A percentile compares a stretch with the other conserved stretches of the same genome.
Conservation (phyloP, 92 coral and sea anemone genomes). For the Scolanthus callimorphus region DNA sequence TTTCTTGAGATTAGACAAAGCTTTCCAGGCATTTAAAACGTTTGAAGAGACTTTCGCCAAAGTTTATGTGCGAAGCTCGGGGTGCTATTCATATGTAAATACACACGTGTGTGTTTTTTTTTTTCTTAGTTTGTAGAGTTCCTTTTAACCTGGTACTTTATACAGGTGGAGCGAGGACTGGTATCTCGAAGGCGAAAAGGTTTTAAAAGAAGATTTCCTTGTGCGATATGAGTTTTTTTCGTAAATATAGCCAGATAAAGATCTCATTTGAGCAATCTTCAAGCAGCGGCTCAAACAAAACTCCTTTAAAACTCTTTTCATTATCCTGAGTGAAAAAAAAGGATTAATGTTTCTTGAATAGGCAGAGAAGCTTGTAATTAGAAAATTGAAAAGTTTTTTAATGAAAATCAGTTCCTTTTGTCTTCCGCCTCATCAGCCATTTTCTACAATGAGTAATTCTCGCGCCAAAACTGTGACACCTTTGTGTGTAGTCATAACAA, state of each 20-base stretch:
- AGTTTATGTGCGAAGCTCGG: not conserved
- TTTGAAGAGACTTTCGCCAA: not conserved
- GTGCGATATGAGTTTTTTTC: not conserved
- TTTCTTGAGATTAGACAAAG: no score
- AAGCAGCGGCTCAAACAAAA: not conserved
- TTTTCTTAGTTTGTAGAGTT: no score
- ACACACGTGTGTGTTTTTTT: not conserved
- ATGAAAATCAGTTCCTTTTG: not conserved
- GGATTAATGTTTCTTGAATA: no score
- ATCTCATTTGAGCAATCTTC: no score
- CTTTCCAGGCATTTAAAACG: no score
- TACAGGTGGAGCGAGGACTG: no score
- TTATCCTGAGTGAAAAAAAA: no score
- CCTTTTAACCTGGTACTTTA: no score
- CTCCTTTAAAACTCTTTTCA: no score
- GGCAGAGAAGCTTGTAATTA: not conserved
- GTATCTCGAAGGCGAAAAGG: not conserved
- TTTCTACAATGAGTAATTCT: constrained; percentile 7
- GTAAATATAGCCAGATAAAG: not conserved
- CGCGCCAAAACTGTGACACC: constrained; percentile 75
- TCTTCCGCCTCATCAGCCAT: not conserved
- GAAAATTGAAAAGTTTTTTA: not conserved
- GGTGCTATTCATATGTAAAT: not conserved
- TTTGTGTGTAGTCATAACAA: constrained; percentile 51
- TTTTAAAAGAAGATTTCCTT: not conserved